Percentiles rank a stretch among this genome's conserved stretches.
phyloP scores from a whole-genome alignment of 2,113 vertebrate genomes.

The Peucedramus taeniatus region DNA sequence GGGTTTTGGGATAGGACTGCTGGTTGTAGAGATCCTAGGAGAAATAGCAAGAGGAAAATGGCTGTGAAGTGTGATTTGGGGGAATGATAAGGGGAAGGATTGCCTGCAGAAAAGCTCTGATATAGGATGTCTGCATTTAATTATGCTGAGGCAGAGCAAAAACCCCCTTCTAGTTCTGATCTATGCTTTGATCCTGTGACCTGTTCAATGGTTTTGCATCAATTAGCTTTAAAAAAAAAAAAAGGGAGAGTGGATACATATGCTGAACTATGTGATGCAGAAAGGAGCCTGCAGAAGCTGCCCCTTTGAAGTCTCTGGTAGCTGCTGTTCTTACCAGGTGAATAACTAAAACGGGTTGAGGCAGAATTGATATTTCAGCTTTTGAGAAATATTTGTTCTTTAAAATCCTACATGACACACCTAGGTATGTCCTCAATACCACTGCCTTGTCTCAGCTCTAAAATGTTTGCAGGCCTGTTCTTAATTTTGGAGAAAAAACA shows the following conservation, averaged over 20 bases:
- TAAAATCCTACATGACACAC: fast-evolving
- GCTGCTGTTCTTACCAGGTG: not conserved
- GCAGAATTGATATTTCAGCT: not conserved
- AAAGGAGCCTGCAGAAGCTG: not conserved
- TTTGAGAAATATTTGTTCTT: not conserved
- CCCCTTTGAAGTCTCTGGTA: not conserved
- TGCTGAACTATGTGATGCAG: not conserved
- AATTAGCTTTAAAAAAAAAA: not conserved
- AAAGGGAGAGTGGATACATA: not conserved
- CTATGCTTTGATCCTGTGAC: not conserved
- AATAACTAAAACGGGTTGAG: not conserved
- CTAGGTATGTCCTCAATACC: not conserved
- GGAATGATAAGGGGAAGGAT: not conserved
- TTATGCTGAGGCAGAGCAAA: not conserved
- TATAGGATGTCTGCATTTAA: not conserved
- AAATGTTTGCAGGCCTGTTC: not conserved
- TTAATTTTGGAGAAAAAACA: not conserved
- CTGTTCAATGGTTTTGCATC: not conserved
- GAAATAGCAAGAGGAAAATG: not conserved
- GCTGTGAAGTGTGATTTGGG: not conserved
- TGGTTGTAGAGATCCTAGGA: not conserved
- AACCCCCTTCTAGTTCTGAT: not conserved
- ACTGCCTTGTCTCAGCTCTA: fast-evolving
- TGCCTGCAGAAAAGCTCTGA: not conserved
- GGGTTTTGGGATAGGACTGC: not conserved